Conservation (phyloP, 2,113 vertebrate genomes). For the human (Homo sapiens) region GRCh38 chr5:148915001-148915500, state of each 20-base stretch:
- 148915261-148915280: neutral
- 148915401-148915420: neutral
- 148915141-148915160: constrained; percentile 62
- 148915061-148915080: neutral
- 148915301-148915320: neutral
- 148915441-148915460: neutral
- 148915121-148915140: neutral
- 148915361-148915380: neutral
- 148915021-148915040: neutral
- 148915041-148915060: constrained; percentile 30
- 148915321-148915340: neutral
- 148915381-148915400: neutral
- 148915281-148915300: neutral
- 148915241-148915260: neutral
- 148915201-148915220: constrained; percentile 14
- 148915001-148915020: constrained; percentile 12
- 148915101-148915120: neutral
- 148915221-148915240: neutral
- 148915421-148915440: neutral
- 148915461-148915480: neutral
- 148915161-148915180: constrained; percentile 1
- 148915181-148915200: constrained; percentile 50
- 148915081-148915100: neutral
- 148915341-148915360: neutral
- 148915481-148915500: neutral